A percentile compares a stretch with the other conserved stretches of the same genome.
These are phyloP conservation scores for Pogonognathellus flavescens DNA, from an alignment of 1,140 invertebrate species.

Conservation along the genomic window DNA sequence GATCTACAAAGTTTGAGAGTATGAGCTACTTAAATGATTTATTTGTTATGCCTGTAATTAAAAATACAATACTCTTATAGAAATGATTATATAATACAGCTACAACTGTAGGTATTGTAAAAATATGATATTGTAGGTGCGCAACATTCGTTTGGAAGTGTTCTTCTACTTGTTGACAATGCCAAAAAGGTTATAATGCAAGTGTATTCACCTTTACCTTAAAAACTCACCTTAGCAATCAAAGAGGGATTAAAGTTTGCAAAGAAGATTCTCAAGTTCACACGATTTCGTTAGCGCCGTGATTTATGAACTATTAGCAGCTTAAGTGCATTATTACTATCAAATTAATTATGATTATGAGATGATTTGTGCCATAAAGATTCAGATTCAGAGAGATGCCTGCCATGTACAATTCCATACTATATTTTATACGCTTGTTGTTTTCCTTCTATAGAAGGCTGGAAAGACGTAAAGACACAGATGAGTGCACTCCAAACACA, in stretches of 20 bases:
- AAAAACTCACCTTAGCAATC: conserved; percentile 42
- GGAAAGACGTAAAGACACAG: too few relatives aligned
- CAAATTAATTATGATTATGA: conserved; percentile 48
- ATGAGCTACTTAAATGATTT: too few relatives aligned
- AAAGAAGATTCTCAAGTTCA: conserved; percentile 29
- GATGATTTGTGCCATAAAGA: conserved; percentile 22
- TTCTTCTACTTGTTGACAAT: background rate
- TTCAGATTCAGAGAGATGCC: background rate
- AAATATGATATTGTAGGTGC: background rate
- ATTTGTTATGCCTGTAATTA: too few relatives aligned
- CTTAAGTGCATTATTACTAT: conserved; percentile 10
- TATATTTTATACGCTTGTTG: background rate
- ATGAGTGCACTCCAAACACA: background rate
- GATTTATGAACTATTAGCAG: background rate
- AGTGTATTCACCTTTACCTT: conserved; percentile 50
- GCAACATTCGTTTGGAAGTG: background rate
- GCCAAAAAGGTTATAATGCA: conserved; percentile 7
- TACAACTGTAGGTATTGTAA: too few relatives aligned
- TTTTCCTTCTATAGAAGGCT: conserved; percentile 23
- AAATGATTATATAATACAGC: too few relatives aligned
- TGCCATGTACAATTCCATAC: conserved; percentile 5
- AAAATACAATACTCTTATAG: too few relatives aligned
- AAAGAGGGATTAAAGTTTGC: conserved; percentile 23
- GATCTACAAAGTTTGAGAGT: too few relatives aligned
- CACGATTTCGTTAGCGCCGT: conserved; percentile 1